phyloP scores from a whole-genome alignment of 2,888 invertebrate genomes.

The Tetragonula carbonaria region DNA sequence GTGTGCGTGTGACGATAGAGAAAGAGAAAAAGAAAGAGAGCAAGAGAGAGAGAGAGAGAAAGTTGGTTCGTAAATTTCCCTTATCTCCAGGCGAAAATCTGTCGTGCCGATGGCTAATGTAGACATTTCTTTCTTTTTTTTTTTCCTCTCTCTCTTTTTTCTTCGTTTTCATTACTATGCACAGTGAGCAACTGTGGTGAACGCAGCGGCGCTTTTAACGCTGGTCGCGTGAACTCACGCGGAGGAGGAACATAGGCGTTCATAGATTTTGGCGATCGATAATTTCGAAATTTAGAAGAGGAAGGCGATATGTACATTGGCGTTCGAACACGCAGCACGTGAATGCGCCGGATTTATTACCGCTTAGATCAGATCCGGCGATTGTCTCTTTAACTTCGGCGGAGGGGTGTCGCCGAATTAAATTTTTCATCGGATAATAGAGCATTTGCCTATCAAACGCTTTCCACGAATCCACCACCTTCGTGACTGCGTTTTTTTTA shows the following conservation, averaged over 20 bases:
- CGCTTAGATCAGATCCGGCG: slow-evolving; percentile 24
- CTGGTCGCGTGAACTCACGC: slow-evolving; percentile 38
- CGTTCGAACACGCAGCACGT: neutral
- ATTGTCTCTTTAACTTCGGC: slow-evolving; percentile 14
- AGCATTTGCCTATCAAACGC: neutral
- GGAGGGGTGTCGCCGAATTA: neutral
- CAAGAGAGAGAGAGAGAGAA: too few species aligned
- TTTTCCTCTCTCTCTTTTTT: neutral
- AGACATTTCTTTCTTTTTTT: slow-evolving; percentile 31
- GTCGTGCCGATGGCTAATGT: slow-evolving; percentile 52
- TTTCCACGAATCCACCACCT: slow-evolving; percentile 1
- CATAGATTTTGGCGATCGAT: slow-evolving; percentile 58
- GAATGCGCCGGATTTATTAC: slow-evolving; percentile 38
- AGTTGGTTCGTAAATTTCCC: slow-evolving; percentile 49
- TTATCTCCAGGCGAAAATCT: slow-evolving; percentile 54
- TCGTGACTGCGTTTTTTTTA: slow-evolving; percentile 12
- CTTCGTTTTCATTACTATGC: slow-evolving; percentile 37
- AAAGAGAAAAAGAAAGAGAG: too few species aligned
- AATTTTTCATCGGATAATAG: neutral
- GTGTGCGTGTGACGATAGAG: slow-evolving; percentile 32
- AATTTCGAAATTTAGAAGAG: slow-evolving; percentile 47
- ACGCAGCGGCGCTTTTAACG: slow-evolving; percentile 4
- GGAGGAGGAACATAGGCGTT: neutral
- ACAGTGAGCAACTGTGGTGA: slow-evolving; percentile 7
- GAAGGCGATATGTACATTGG: neutral